These are phyloP conservation scores for Luscinia megarhynchos DNA, from an alignment of 2,797 vertebrate genomes.

Conservation along the genomic window DNA sequence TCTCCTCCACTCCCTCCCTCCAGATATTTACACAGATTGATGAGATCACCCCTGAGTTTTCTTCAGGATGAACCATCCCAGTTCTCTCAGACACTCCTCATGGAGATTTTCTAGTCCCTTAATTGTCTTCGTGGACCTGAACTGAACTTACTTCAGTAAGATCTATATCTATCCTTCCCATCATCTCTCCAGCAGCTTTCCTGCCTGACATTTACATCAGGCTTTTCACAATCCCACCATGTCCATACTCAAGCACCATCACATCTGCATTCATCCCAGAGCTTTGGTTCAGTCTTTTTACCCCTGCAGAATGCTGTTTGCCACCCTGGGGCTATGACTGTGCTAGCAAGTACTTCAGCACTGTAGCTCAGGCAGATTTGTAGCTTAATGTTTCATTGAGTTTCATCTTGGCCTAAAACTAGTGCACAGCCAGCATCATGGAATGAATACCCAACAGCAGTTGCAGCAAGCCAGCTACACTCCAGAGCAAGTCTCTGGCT, in stretches of 20 bases:
- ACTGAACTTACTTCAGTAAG: neutral
- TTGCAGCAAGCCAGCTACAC: neutral
- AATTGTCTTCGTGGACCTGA: neutral
- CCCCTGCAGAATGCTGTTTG: neutral
- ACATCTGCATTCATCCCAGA: neutral
- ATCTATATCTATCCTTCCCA: neutral
- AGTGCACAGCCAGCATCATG: neutral
- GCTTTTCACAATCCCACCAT: neutral
- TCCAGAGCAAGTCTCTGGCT: neutral
- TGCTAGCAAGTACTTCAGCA: neutral
- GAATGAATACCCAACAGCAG: neutral
- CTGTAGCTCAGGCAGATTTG: neutral
- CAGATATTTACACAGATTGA: neutral
- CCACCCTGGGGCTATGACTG: neutral
- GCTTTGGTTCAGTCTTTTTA: neutral
- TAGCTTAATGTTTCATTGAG: neutral
- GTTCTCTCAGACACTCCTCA: neutral
- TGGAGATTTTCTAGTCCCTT: neutral
- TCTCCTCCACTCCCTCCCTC: neutral
- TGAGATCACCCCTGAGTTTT: neutral
- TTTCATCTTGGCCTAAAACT: neutral
- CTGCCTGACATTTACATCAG: neutral
- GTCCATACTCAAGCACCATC: neutral
- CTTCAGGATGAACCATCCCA: neutral
- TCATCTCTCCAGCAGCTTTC: neutral